Evolutionary conservation across 2,888 invertebrate genomes (phyloP), one percentile per base, ranked within the genome.

Genomic region (Formica aserva): DNA sequence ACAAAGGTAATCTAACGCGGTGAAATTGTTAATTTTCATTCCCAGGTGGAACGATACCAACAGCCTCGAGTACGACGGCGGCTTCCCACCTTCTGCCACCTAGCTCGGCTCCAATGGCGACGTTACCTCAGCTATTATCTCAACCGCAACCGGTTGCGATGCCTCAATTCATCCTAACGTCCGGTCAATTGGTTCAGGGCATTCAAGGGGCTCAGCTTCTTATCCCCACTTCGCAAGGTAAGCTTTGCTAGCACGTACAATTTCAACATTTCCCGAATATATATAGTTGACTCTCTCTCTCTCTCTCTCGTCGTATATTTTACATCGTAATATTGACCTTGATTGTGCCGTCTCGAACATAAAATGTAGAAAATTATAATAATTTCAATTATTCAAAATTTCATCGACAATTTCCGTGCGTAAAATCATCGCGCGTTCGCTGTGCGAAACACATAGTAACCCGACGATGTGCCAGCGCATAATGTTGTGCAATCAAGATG

Each of bases 191-290:
- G 93, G 97, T 98, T 85, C 98, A 98, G 95, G 98, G 98, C 90
- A 98, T 98, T 91, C 98, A 98, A 95, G 98, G 98, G 18, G 98
- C 98, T 67, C 99, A 99, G 94, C 96, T 99, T 83, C 97, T 99
- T 92, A 99, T 99, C 95, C 99, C 99, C 75, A 99, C 99, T 80
- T 98, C 98, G 86, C 98, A 98, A 96, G 98, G 98, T 98, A 95
- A 86, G 85, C 84, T 82, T 41, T 29, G 22, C 13, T n/a, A 9
- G n/a, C 22, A 26, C 35, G 35, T 48, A 67, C 26, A n/a, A 45
- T 35, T 60, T 80, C 66, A 41, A 6, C 18, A 26, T 45, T 62
- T 15, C 3, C 1, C 26, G 22, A 41, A 69, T 29, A 11, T 29
- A 11, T n/a, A 5, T 18, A 13, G 4, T 35, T 26, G 41, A 22